Percentiles rank a stretch among this genome's conserved stretches.
phyloP scores from a whole-genome alignment of 1,140 invertebrate species.

The Drosophila miranda region DNA sequence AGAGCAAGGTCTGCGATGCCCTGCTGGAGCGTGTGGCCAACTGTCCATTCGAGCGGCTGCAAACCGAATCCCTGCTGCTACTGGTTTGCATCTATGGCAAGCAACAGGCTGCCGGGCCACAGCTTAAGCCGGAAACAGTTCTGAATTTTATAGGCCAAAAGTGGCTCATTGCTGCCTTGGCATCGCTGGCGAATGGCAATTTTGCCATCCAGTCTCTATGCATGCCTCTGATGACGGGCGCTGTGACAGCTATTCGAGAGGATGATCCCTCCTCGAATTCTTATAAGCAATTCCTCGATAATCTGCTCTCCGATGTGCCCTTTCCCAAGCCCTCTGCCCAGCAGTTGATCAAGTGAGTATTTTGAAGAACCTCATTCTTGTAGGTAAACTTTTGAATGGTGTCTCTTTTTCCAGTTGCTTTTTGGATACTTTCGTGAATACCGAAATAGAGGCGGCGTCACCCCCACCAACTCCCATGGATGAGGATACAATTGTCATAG shows the following conservation, averaged over 20 bases:
- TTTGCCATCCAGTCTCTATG: conserved; percentile 63
- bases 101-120: conserved; percentile 78
- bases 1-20: conserved; percentile 85
- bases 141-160: conserved; percentile 64
- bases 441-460: not conserved
- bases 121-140: conserved; percentile 73
- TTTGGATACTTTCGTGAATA: conserved; percentile 70
- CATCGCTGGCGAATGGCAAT: conserved; percentile 56
- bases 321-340: conserved; percentile 64
- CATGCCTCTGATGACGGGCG: conserved; percentile 54
- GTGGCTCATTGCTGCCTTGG: conserved; percentile 56
- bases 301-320: conserved; percentile 55
- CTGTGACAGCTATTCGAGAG: conserved; percentile 53
- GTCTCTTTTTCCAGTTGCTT: conserved; percentile 82
- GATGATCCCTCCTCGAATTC: conserved; percentile 17
- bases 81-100: conserved; percentile 86
- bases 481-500: conserved; percentile 82
- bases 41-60: conserved; percentile 63
- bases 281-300: conserved; percentile 61
- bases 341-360: conserved; percentile 83
- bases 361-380: not conserved
- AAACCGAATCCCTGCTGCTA: conserved; percentile 83
- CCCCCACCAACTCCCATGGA: conserved; percentile 30
- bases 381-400: not conserved
- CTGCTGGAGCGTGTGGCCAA: conserved; percentile 60